phyloP scores from a whole-genome alignment of 2,888 invertebrate genomes.

The Galerucella calmariensis region DNA sequence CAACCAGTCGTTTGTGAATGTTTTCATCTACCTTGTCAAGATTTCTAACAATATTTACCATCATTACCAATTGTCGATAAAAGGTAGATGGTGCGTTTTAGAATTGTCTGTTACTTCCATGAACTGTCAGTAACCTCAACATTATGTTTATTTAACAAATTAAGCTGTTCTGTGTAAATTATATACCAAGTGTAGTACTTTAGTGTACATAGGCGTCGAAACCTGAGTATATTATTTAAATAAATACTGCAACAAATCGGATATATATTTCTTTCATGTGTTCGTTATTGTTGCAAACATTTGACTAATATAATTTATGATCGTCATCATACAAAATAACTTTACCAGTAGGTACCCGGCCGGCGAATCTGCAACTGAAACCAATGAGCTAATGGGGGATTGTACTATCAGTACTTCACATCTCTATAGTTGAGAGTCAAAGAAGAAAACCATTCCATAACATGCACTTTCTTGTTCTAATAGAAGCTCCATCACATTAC shows the following conservation, averaged over 20 bases:
- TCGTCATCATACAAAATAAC: too few relatives aligned
- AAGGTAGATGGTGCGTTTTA: constrained; percentile 36
- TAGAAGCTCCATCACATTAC: too few relatives aligned
- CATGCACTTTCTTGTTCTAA: too few relatives aligned
- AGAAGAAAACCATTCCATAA: too few relatives aligned
- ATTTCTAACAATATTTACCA: constrained; percentile 39
- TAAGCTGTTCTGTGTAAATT: constrained; percentile 42
- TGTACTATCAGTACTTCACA: too few relatives aligned
- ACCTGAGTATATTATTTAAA: neutral
- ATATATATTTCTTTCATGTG: too few relatives aligned
- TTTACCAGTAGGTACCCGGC: too few relatives aligned
- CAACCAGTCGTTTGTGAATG: constrained; percentile 24
- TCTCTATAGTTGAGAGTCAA: too few relatives aligned
- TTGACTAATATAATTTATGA: too few relatives aligned
- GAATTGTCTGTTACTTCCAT: constrained; percentile 41
- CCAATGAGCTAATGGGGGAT: too few relatives aligned
- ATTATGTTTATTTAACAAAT: constrained; percentile 47
- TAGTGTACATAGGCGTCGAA: constrained; percentile 30
- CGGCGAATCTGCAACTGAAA: too few relatives aligned
- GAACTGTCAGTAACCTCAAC: constrained; percentile 50
- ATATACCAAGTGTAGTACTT: constrained; percentile 44
- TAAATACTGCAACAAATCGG: neutral
- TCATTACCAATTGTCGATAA: constrained; percentile 37
- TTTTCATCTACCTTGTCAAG: constrained; percentile 24
- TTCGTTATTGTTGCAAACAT: too few relatives aligned